phyloP scores from a whole-genome alignment of 2,113 vertebrate genomes.

The Bungarus multicinctus region DNA sequence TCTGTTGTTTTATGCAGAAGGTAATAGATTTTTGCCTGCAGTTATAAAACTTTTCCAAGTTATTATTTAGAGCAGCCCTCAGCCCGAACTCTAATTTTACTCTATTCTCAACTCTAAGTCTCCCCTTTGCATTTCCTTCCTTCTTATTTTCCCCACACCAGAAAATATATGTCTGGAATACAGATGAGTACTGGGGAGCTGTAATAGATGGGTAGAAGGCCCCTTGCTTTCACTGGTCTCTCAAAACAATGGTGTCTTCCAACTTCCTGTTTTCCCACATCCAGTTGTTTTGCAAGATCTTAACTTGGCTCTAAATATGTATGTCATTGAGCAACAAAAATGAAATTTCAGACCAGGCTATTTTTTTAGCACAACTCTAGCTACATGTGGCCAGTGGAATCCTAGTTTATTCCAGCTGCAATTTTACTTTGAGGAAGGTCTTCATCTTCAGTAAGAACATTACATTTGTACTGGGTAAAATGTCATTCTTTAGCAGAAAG shows the following conservation, averaged over 20 bases:
- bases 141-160: neutral
- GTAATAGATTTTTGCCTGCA: neutral
- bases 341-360: neutral
- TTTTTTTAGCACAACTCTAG: neutral
- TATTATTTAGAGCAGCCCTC: neutral
- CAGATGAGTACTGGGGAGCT: neutral
- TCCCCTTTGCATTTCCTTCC: neutral
- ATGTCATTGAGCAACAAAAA: neutral
- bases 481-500: neutral
- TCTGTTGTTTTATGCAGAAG: neutral
- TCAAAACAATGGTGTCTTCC: neutral
- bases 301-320: neutral
- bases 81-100: neutral
- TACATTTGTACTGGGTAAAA: neutral
- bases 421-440: accelerated
- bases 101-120: neutral
- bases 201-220: neutral
- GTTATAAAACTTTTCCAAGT: neutral
- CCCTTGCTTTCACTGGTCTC: neutral
- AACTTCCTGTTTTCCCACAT: neutral
- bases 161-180: neutral
- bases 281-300: neutral
- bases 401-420: neutral
- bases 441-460: neutral
- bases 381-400: neutral